Evolutionary conservation across 2,888 invertebrate species (phyloP).

Genomic region (Trichacis sp.): DNA sequence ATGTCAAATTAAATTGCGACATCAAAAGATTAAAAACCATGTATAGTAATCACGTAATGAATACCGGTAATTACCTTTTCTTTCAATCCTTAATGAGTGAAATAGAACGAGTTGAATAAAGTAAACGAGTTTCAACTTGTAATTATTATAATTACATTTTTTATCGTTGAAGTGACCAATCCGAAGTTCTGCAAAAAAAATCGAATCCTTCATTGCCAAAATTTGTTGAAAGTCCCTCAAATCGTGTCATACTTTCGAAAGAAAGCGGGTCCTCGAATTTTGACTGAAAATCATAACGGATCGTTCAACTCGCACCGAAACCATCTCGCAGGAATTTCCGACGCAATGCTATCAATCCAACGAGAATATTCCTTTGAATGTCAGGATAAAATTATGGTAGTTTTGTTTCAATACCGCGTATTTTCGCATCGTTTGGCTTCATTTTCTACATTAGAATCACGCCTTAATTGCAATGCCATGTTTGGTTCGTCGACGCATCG

Average conservation of each 20-base stretch:
- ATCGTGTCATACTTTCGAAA: neutral
- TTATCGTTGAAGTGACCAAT: too few relatives aligned
- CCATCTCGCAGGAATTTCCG: neutral
- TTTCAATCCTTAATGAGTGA: too few relatives aligned
- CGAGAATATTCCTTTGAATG: neutral
- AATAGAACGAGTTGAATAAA: too few relatives aligned
- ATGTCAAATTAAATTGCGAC: too few relatives aligned
- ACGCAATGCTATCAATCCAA: neutral
- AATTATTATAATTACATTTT: too few relatives aligned
- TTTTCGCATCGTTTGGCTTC: slow-evolving; percentile 20
- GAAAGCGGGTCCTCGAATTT: neutral
- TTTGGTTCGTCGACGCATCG: slow-evolving; percentile 12
- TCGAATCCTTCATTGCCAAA: too few relatives aligned
- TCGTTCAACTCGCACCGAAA: neutral
- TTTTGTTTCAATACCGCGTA: slow-evolving; percentile 20
- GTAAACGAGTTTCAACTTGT: too few relatives aligned
- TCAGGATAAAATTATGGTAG: slow-evolving; percentile 10
- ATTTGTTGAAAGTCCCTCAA: too few relatives aligned
- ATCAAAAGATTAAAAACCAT: too few relatives aligned
- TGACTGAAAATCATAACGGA: neutral
- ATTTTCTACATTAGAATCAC: slow-evolving; percentile 16
- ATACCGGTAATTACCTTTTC: too few relatives aligned
- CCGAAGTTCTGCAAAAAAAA: too few relatives aligned
- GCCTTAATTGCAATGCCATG: slow-evolving; percentile 19
- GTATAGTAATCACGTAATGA: too few relatives aligned